Evolutionary conservation across 2,888 invertebrate species (phyloP), one percentile per base, ranked within the genome.

Genomic region (Pristionchus fissidentatus): DNA sequence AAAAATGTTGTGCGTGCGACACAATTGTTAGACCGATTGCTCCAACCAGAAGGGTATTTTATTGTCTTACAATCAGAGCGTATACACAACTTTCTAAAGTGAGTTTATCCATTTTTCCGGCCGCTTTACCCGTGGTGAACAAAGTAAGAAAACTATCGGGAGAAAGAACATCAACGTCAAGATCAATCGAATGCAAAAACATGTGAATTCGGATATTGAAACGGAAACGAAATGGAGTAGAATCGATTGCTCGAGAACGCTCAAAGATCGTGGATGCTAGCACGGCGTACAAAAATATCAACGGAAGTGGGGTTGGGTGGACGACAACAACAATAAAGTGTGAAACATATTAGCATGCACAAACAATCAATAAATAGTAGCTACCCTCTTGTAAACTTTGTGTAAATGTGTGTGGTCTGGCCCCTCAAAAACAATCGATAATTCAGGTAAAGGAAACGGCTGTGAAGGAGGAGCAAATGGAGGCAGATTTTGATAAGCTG

Each of bases 401-500:
- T 66, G 32, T n/a, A 43, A 70, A 70, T 13, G 32, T n/a, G n/a
- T n/a, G n/a, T n/a, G n/a, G n/a, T n/a, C n/a, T n/a, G n/a, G n/a
- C n/a, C n/a, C n/a, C n/a, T n/a, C n/a, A 60, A 32, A 26, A 26
- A 38, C 22, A 41, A 66, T 66, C 66, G 66, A 66, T 41, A 46
- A 29, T 52, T 32, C 32, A 86, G 86, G 85, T 86, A 13, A 62
- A 84, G 22, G 86, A 86, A 62, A 84, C 86, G 22, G 75, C 83
- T 15, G 86, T 85, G 49, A 81, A 84, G 46, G 78, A 85, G 22
- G 83, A 52, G 10, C 84, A 85, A 46, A 82, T 85, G 57, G 86
- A 86, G n/a, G 84, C 84, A 73, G 86, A 86, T 32, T 86, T 78
- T 60, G 86, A 86, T 10, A 85, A 85, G 57, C 62, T 86, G 43